These are phyloP conservation scores for Actinopyga echinites DNA, from an alignment of 53 echinoderm and acorn worm genomes.

Conservation along the genomic window DNA sequence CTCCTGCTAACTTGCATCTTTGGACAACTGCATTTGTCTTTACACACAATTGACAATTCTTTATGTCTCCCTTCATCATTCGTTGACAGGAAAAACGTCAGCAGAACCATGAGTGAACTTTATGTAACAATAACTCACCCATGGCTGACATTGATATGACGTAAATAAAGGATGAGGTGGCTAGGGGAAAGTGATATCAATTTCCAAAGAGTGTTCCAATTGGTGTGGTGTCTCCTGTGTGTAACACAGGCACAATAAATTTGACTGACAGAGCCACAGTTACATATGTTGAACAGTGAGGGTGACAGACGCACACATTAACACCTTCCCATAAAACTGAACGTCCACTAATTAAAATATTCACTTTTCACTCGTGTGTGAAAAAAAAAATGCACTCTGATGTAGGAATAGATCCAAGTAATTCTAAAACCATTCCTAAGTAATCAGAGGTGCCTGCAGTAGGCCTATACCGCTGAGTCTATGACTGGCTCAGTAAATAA, in stretches of 20 bases:
- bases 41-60: constrained; percentile 4
- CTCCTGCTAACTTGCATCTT: not conserved
- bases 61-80: not conserved
- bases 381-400: too few relatives aligned
- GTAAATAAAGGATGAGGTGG: constrained; percentile 16
- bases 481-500: too few relatives aligned
- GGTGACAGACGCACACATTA: too few relatives aligned
- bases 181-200: not conserved
- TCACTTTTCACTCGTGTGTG: too few relatives aligned
- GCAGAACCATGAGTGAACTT: not conserved
- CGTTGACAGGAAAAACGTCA: not conserved
- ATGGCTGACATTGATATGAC: constrained; percentile 22
- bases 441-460: too few relatives aligned
- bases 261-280: not conserved
- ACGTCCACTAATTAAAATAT: too few relatives aligned
- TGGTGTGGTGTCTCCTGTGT: constrained; percentile 2
- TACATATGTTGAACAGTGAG: too few relatives aligned
- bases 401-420: too few relatives aligned
- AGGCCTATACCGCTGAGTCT: too few relatives aligned
- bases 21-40: not conserved
- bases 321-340: too few relatives aligned
- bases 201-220: constrained; percentile 21
- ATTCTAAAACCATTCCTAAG: too few relatives aligned
- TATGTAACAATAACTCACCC: constrained; percentile 30
- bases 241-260: not conserved